phyloP scores from a whole-genome alignment of 2,113 vertebrate species.

The Mormyrus lacerda region DNA sequence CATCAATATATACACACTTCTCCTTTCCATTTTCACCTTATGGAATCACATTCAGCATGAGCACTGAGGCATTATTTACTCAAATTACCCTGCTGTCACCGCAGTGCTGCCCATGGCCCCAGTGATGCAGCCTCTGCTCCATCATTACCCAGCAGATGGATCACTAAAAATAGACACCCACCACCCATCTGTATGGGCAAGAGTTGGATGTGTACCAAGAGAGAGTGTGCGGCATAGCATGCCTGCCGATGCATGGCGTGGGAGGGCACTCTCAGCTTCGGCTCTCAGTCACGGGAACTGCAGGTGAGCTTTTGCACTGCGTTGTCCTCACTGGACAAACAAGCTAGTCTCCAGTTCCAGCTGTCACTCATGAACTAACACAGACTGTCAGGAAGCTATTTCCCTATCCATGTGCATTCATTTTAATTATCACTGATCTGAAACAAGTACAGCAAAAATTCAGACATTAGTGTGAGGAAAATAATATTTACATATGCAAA shows the following conservation, averaged over 20 bases:
- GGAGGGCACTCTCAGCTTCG: background rate
- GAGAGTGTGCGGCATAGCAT: background rate
- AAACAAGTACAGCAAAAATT: background rate
- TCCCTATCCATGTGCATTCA: background rate
- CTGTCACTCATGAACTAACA: background rate
- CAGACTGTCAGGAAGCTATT: background rate
- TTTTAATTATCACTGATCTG: background rate
- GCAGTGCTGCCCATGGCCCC: conserved; percentile 9
- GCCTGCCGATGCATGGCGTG: background rate
- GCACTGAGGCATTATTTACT: conserved; percentile 30
- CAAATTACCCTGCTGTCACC: conserved; percentile 21
- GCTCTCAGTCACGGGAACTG: background rate
- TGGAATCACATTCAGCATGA: conserved; percentile 25
- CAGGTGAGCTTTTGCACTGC: background rate
- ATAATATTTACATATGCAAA: background rate
- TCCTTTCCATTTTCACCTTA: conserved; percentile 23
- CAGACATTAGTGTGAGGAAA: background rate
- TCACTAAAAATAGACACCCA: conserved; percentile 43
- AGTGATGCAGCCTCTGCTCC: conserved; percentile 11
- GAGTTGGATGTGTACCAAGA: background rate
- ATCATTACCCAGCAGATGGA: conserved; percentile 34
- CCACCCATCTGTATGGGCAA: conserved; percentile 9
- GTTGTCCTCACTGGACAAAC: background rate
- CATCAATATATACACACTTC: background rate
- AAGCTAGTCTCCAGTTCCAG: background rate